Evolutionary conservation across 2,113 vertebrate species (phyloP).

Genomic region (Hydrolagus affinis): DNA sequence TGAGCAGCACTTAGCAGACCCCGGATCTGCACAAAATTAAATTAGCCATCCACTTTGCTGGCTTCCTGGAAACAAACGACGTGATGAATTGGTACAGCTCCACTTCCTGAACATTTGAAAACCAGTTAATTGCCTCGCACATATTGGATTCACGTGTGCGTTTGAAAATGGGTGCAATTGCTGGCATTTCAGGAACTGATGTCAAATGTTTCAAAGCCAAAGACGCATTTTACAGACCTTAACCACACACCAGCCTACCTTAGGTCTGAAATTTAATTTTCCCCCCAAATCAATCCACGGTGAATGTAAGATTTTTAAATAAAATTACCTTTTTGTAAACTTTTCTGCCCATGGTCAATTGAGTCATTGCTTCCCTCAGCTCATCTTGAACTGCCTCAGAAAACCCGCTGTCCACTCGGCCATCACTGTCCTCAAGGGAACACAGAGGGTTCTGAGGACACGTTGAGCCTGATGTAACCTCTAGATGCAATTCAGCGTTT

Average conservation of each 20-base stretch:
- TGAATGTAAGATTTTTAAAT: neutral
- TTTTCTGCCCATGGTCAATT: neutral
- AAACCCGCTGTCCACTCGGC: constrained; percentile 48
- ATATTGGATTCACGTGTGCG: neutral
- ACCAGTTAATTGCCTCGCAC: neutral
- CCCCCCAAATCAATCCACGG: neutral
- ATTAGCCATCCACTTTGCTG: too few species aligned
- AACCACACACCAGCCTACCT: too few species aligned
- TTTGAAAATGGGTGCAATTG: neutral
- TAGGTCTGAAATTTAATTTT: neutral
- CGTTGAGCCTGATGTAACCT: neutral
- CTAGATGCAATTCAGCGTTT: neutral
- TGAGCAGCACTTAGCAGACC: too few species aligned
- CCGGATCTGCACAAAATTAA: too few species aligned
- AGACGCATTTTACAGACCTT: neutral
- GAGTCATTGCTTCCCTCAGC: neutral
- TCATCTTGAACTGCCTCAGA: constrained; percentile 39
- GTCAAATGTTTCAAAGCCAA: neutral
- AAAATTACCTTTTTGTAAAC: constrained; percentile 55
- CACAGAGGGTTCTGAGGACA: constrained; percentile 25
- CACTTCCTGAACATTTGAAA: neutral
- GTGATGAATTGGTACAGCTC: neutral
- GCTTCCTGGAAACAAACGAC: neutral
- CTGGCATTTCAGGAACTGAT: neutral
- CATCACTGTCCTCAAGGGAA: constrained; percentile 40